Evolutionary conservation across 2,113 vertebrate species (phyloP).

Genomic region (Rhabdornis inornatus): DNA sequence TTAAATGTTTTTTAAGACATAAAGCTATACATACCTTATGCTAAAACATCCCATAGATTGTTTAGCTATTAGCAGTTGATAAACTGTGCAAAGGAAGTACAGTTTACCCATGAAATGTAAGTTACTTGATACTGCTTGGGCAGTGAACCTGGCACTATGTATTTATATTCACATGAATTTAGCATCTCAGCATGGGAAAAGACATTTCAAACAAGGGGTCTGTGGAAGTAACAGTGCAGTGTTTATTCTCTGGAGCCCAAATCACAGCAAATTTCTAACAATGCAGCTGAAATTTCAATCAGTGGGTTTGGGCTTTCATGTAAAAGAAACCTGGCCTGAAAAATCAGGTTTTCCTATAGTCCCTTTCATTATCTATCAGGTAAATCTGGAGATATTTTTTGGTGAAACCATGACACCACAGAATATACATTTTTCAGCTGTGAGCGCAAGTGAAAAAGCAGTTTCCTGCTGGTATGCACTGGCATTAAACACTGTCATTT

Average conservation of each 20-base stretch:
- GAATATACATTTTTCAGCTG: background rate
- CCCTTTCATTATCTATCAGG: constrained; percentile 3
- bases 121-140: background rate
- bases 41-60: background rate
- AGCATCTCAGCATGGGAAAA: constrained; percentile 29
- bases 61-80: background rate
- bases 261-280: constrained; percentile 49
- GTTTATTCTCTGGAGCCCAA: constrained; percentile 34
- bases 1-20: background rate
- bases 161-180: background rate
- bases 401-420: background rate
- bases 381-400: background rate
- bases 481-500: background rate
- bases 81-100: background rate
- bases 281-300: constrained; percentile 48
- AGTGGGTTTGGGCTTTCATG: constrained; percentile 4
- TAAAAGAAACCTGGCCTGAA: constrained; percentile 46
- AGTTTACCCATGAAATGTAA: background rate
- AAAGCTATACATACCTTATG: background rate
- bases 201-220: background rate
- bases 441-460: background rate
- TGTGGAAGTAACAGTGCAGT: constrained; percentile 11
- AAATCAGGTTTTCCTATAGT: constrained; percentile 26
- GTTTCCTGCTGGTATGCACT: background rate
- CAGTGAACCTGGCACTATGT: background rate